These are phyloP conservation scores for Malthinus flaveolus DNA, from an alignment of 2,888 invertebrate species.

Conservation along the genomic window DNA sequence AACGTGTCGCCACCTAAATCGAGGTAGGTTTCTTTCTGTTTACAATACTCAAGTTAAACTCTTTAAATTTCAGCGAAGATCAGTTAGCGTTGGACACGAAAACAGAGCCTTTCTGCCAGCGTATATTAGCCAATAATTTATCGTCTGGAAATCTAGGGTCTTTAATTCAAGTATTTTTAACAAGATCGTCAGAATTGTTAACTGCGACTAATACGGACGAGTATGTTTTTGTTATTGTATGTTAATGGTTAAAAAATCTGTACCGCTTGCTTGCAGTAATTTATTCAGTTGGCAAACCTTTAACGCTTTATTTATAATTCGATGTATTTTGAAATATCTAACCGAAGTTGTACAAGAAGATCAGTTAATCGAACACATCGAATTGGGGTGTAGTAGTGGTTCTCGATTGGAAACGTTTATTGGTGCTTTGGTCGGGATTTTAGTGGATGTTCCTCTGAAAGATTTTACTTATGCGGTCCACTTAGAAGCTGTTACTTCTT, in stretches of 20 bases:
- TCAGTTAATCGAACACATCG: slow-evolving; percentile 82
- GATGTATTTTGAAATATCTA: slow-evolving; percentile 83
- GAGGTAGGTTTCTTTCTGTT: slow-evolving; percentile 58
- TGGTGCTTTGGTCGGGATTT: slow-evolving; percentile 74
- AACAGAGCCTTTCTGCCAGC: slow-evolving; percentile 73
- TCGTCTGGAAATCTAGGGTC: slow-evolving; percentile 89
- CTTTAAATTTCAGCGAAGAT: slow-evolving; percentile 65
- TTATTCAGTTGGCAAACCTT: slow-evolving; percentile 92
- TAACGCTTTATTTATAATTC: slow-evolving; percentile 89
- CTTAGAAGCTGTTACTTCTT: slow-evolving; percentile 83
- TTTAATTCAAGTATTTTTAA: slow-evolving; percentile 82
- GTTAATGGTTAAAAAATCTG: slow-evolving; percentile 1
- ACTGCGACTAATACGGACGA: slow-evolving; percentile 87
- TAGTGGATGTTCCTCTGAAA: slow-evolving; percentile 81
- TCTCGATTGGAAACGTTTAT: slow-evolving; percentile 71
- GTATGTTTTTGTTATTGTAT: slow-evolving; percentile 55
- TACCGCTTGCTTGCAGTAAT: slow-evolving; percentile 58
- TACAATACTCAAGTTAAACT: slow-evolving; percentile 10
- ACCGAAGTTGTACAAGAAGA: slow-evolving; percentile 90
- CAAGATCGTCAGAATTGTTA: slow-evolving; percentile 79
- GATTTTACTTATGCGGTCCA: slow-evolving; percentile 85
- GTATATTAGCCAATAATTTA: slow-evolving; percentile 80
- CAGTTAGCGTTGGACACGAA: slow-evolving; percentile 80
- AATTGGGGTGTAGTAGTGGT: slow-evolving; percentile 55
- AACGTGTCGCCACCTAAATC: slow-evolving; percentile 81